Evolutionary conservation across 2,797 vertebrate species (phyloP), one percentile per base, ranked within the genome.

Genomic region (Anguilla marmorata): DNA sequence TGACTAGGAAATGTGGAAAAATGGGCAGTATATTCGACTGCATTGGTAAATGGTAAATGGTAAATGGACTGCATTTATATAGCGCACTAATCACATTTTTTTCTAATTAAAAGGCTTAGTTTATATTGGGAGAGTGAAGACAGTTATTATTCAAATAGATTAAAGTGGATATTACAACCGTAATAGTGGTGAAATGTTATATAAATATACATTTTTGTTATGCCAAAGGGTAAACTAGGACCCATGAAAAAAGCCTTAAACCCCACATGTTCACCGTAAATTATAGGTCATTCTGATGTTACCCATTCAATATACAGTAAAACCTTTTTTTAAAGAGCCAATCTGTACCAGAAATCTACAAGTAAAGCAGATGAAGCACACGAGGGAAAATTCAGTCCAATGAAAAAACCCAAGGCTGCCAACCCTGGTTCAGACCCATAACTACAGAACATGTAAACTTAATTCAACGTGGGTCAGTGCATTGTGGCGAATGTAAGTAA

Each of bases 321-420:
- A 76, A 41, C 33, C n/a, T 41, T 41, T 76, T 11, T 12, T 72
- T 72, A 72, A 33, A 30, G 9, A 69, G 21, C 63, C n/a, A n/a
- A 27, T 24, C 63, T 69, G 21, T 69, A 24, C 21, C n/a, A 69
- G 63, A 69, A 2, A 12, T 8, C 24, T 66, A n/a, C 27, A 72
- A 72, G 27, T 12, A 6, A 72, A 72, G 1, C 69, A 33, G 9
- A 11, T 14, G 27, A 30, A 72, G 69, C 9, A 72, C n/a, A 72
- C n/a, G 91, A 83, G 92, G 88, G 86, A 63, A 41, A 86, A 72
- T 72, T 30, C 27, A 33, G 69, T 11, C 27, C n/a, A 66, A 5
- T 66, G 21, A 63, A n/a, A 72, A 27, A 30, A 8, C 9, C 27
- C 27, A 33, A 12, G 3, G 69, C 27, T 33, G 69, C 69, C 69